phyloP scores from a whole-genome alignment of 2,888 invertebrate species.

The Pristionchus exspectatus region DNA sequence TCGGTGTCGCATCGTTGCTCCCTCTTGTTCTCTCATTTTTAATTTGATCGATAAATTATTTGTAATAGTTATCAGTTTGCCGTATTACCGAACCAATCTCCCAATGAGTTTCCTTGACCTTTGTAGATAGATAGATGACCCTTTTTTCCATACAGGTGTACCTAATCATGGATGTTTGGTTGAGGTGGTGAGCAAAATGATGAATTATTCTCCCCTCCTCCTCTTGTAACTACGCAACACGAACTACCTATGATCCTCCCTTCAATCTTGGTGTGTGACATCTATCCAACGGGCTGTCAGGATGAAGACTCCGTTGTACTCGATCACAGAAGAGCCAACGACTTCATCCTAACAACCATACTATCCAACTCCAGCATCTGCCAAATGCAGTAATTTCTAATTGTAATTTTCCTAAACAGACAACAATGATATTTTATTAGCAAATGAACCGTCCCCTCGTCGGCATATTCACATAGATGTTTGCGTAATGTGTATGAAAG shows the following conservation, averaged over 20 bases:
- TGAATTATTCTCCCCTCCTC: not conserved
- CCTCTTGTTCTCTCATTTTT: not conserved
- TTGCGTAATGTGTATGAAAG: slow-evolving; percentile 4
- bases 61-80: not conserved
- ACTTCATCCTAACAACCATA: no score
- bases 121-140: no score
- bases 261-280: not conserved
- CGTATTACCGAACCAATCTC: no score
- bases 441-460: not conserved
- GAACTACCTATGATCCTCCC: not conserved
- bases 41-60: not conserved
- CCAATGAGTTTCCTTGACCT: no score
- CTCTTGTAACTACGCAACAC: not conserved
- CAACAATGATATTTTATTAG: not conserved
- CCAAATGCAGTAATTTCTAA: not conserved
- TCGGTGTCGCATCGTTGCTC: not conserved
- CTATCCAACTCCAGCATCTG: not conserved
- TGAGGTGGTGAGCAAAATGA: not conserved
- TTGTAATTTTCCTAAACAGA: no score
- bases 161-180: not conserved
- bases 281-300: no score
- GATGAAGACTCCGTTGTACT: no score
- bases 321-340: no score
- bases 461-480: not conserved
- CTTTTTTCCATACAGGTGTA: no score